phyloP scores from a whole-genome alignment of 2,113 vertebrate genomes.

The Parotia lawesii region DNA sequence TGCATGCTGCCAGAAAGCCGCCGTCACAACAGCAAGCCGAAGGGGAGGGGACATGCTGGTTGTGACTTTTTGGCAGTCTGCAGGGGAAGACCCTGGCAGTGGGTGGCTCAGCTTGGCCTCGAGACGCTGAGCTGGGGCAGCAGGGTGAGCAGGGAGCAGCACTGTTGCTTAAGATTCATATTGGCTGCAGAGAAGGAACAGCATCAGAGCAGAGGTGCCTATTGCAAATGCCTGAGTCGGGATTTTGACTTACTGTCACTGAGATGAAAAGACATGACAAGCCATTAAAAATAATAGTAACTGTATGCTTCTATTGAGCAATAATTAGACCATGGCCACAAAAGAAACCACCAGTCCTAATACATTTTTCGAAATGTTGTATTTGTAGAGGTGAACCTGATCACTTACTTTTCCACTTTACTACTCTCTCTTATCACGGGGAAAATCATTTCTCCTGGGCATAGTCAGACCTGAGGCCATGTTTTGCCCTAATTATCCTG shows the following conservation, averaged over 20 bases:
- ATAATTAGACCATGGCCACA: neutral
- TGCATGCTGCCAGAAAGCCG: neutral
- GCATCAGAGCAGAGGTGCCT: neutral
- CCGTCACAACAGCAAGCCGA: neutral
- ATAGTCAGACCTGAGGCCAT: neutral
- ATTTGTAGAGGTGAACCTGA: neutral
- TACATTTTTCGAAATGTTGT: neutral
- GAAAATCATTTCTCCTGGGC: neutral
- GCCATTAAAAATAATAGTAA: neutral
- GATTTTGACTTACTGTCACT: neutral
- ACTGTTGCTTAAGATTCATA: neutral
- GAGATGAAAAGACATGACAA: neutral
- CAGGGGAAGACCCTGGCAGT: neutral
- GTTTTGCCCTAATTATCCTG: neutral
- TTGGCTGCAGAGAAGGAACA: neutral
- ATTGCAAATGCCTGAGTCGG: neutral
- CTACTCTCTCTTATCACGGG: neutral
- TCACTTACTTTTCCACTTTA: neutral
- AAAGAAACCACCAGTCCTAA: neutral
- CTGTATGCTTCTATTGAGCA: neutral
- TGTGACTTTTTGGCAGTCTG: neutral
- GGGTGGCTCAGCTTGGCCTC: neutral
- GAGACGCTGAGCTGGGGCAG: neutral
- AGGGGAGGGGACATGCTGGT: fast-evolving
- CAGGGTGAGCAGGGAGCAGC: neutral